Base-by-base conservation (phyloP, 2,888 invertebrate genomes). In the Hybos culiciformis region DNA sequence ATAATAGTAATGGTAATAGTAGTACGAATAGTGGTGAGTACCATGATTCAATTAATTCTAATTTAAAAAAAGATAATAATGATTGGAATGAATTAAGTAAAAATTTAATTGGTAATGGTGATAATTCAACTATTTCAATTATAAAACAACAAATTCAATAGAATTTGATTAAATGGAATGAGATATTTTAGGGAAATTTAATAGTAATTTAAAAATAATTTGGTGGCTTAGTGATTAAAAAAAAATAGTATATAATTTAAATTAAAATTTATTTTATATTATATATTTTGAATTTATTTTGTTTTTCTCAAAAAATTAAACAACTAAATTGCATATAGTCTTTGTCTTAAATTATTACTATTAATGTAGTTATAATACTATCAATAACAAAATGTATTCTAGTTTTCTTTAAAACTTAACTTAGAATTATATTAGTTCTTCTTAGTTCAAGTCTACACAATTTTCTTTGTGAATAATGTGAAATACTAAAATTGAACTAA, bases 101-200 rank as follows among this genome's bases (percentile, higher is more conserved):
- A 29, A 29, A 29, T 29, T 29, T 29, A n/a, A 20, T 36, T 8
- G 9, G 20, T n/a, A 21, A 14, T 36, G 36, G 36, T 36, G 19
- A 19, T 21, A 19, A 36, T 36, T 36, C 36, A 36, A 19, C 36
- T n/a, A 36, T 36, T 20, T 36, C 36, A 36, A 36, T 36, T 11
- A 36, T 36, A 3, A 36, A 36, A 36, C 36, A 36, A 36, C 36
- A 36, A 55, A 66, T 66, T 51, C 65, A 66, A 66, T 66, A 66
- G 66, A 64, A 65, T 54, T 57, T 63, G 54, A 19, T 36, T 40
- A 59, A 58, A 53, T 66, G 66, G 65, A 63, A 64, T 60, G 63
- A 64, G 55, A 66, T 65, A 59, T 64, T 65, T 62, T 66, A 66
- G 62, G 62, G 61, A 61, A 61, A 58, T 56, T 45, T 47, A 46